These are phyloP conservation scores for Campaea margaritaria DNA, from an alignment of 2,888 invertebrate species.

Conservation along the genomic window DNA sequence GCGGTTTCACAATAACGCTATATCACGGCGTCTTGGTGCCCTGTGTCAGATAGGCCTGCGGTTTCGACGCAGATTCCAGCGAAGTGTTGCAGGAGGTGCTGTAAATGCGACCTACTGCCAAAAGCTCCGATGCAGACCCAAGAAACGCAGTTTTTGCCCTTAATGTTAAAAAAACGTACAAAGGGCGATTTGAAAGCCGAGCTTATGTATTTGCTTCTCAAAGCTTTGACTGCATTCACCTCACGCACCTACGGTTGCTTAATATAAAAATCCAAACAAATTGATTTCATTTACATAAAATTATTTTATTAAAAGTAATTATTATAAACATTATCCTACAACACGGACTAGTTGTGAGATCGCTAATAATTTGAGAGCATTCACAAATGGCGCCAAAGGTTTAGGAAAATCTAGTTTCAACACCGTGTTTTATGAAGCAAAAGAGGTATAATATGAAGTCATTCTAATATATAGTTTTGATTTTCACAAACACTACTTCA, in stretches of 20 bases:
- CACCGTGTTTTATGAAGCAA: neutral
- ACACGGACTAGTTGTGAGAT: slow-evolving; percentile 46
- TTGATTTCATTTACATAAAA: slow-evolving; percentile 17
- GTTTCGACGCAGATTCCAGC: neutral
- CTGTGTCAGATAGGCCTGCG: slow-evolving; percentile 3
- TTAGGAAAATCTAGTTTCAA: neutral
- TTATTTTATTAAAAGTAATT: slow-evolving; percentile 49
- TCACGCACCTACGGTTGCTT: no score
- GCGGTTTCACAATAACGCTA: slow-evolving; percentile 22
- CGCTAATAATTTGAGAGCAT: slow-evolving; percentile 27
- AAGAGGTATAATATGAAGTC: neutral
- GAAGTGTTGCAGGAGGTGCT: neutral
- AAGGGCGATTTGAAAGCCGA: no score
- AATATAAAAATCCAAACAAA: slow-evolving; percentile 21
- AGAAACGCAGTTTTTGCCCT: no score
- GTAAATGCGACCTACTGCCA: no score
- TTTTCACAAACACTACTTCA: neutral
- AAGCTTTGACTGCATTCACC: no score
- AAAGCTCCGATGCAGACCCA: no score
- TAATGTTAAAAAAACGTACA: no score
- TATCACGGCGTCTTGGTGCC: slow-evolving; percentile 5
- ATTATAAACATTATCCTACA: slow-evolving; percentile 40
- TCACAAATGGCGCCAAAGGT: slow-evolving; percentile 1
- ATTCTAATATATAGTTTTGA: neutral
- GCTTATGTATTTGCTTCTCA: no score